Conservation (phyloP, 2,888 invertebrate genomes). For the Anoplius nigerrimus region DNA sequence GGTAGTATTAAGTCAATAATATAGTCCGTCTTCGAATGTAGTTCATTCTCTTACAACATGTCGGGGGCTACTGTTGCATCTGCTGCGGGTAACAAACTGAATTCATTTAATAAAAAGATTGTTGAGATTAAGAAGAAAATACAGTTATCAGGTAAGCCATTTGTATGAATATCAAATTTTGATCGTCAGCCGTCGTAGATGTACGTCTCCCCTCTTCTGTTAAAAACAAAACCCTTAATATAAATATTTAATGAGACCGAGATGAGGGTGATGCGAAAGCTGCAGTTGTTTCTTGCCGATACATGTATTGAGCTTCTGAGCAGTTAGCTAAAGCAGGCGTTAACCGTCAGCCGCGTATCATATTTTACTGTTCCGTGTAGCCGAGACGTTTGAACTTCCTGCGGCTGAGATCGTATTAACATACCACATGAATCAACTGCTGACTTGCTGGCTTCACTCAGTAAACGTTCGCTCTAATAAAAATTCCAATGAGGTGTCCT, state of each 20-base stretch:
- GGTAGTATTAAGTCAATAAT: slow-evolving; percentile 54
- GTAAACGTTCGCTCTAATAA: too few species aligned
- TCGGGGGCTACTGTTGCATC: slow-evolving; percentile 56
- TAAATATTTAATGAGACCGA: too few species aligned
- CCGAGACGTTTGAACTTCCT: slow-evolving; percentile 9
- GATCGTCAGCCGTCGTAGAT: too few species aligned
- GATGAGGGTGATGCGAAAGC: too few species aligned
- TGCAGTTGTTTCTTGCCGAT: too few species aligned
- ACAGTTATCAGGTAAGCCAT: slow-evolving; percentile 83
- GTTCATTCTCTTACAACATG: slow-evolving; percentile 53
- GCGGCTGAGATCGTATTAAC: slow-evolving; percentile 19
- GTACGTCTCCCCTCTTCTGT: too few species aligned
- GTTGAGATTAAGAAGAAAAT: slow-evolving; percentile 91
- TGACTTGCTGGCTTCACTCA: slow-evolving; percentile 21
- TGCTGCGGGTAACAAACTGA: slow-evolving; percentile 77
- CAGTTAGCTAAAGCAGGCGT: slow-evolving; percentile 45
- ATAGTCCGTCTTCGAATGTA: not conserved
- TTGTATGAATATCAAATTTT: too few species aligned
- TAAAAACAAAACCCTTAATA: too few species aligned
- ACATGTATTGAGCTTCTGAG: too few species aligned
- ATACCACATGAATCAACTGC: not conserved
- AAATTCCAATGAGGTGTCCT: too few species aligned
- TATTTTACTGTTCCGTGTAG: slow-evolving; percentile 53
- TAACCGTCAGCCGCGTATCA: slow-evolving; percentile 42
- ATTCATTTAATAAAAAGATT: slow-evolving; percentile 85